These are phyloP conservation scores for Neodiprion virginianus DNA, from an alignment of 1,140 invertebrate genomes.

Conservation along the genomic window DNA sequence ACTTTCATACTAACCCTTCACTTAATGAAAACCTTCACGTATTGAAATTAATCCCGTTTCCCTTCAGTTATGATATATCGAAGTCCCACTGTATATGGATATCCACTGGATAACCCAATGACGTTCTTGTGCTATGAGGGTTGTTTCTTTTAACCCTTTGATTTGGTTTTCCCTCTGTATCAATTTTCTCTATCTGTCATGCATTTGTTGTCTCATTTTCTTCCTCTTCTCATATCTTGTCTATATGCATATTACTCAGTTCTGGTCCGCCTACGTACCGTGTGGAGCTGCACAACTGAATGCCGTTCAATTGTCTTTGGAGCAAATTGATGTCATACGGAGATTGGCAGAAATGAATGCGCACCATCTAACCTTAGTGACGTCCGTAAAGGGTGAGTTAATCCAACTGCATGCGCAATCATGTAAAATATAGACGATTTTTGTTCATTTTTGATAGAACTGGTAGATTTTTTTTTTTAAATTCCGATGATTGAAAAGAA, in stretches of 20 bases:
- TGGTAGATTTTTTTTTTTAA: no score
- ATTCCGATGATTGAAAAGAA: background rate
- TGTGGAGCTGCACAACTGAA: slow-evolving; percentile 84
- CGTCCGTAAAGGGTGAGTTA: slow-evolving; percentile 67
- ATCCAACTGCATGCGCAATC: background rate
- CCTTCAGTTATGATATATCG: no score
- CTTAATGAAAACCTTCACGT: no score
- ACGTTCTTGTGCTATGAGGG: no score
- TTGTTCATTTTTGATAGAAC: no score
- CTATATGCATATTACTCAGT: slow-evolving; percentile 58
- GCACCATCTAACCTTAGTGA: slow-evolving; percentile 67
- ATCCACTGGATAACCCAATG: no score
- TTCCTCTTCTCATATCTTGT: slow-evolving; percentile 27
- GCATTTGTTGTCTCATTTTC: slow-evolving; percentile 23
- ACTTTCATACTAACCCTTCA: no score
- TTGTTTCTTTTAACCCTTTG: no score
- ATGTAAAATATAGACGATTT: no score
- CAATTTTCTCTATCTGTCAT: background rate
- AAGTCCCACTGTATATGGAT: no score
- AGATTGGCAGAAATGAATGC: slow-evolving; percentile 74
- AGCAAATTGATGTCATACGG: slow-evolving; percentile 85
- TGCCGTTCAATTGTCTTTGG: slow-evolving; percentile 81
- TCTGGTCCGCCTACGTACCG: slow-evolving; percentile 90
- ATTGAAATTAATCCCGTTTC: no score
- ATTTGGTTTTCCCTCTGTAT: slow-evolving; percentile 5